Evolutionary conservation across 2,888 invertebrate genomes (phyloP), one percentile per base, ranked within the genome.

Genomic region (Drosophila suboccidentalis): DNA sequence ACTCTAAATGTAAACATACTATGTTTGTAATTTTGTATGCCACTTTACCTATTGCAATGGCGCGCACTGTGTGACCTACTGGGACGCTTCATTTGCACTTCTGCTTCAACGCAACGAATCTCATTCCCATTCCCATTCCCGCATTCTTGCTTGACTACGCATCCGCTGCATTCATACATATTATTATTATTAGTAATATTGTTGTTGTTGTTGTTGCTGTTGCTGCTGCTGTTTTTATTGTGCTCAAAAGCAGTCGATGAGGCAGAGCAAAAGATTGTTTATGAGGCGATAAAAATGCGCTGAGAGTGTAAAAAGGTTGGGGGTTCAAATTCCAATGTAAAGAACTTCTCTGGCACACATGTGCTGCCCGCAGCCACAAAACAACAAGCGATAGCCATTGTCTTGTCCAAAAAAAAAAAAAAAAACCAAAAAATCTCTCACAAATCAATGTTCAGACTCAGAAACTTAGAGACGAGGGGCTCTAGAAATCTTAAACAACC

Each of bases 201-300:
- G 46, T 69, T 70, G 47, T 43, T 60, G 17, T 17, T 55, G n/a
- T 13, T 63, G 53, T 62, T 71, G 59, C 32, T 60, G 17, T 26
- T 49, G 36, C 32, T 60, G 17, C 17, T 49, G 36, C n/a, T 38
- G 36, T 36, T 10, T 36, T 64, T 58, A 60, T 75, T 63, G 55
- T 68, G 51, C 49, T 72, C 55, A 36, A 65, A 61, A 61, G 47
- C 34, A 47, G 55, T 55, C 58, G 43, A 47, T 49, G 39, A 65
- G 67, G 38, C 71, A 59, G 49, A 55, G 62, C 22, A 47, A 54
- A 64, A 76, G 60, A 75, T 77, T 76, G 68, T 78, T 80, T 78
- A 72, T 68, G 68, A 72, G 59, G 77, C 61, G 76, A 77, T 78
- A 71, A 68, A 55, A 80, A 63, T 62, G 53, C 64, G 58, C 58